Conservation (phyloP, 2,113 vertebrate genomes). For the Nothoprocta perdicaria region DNA sequence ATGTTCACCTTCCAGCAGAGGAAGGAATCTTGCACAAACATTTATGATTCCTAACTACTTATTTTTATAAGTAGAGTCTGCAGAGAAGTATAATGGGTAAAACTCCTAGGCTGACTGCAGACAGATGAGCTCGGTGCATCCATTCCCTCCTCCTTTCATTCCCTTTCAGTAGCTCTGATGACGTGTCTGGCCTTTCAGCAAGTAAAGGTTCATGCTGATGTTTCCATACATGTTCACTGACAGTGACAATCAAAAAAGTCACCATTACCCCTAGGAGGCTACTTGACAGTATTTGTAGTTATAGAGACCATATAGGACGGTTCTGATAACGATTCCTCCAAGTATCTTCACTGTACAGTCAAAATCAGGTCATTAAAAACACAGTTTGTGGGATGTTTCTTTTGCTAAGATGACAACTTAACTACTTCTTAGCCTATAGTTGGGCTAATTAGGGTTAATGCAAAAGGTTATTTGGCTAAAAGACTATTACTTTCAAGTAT, state of each 20-base stretch:
- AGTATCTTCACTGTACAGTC: background rate
- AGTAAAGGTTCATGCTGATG: background rate
- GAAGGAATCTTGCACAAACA: too few species aligned
- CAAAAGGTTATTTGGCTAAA: background rate
- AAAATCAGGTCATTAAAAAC: background rate
- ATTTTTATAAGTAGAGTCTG: too few species aligned
- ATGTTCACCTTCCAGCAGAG: too few species aligned
- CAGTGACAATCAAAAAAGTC: background rate
- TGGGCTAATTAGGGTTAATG: background rate
- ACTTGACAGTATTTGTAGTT: background rate
- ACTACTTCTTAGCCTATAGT: background rate
- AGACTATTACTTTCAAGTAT: background rate
- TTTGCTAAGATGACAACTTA: background rate
- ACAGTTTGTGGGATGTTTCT: background rate
- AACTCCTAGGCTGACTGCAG: background rate
- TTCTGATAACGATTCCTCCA: background rate
- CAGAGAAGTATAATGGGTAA: background rate
- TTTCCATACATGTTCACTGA: rapidly evolving
- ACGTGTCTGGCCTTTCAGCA: too few species aligned
- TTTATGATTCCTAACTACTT: too few species aligned
- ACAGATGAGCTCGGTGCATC: background rate
- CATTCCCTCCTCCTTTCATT: background rate
- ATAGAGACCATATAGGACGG: background rate
- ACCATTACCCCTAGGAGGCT: too few species aligned
- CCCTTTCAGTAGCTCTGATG: background rate